Percentiles rank a stretch among this genome's conserved stretches.
These are phyloP conservation scores for Catharus bicknelli DNA, from an alignment of 2,113 vertebrate genomes.

Conservation along the genomic window DNA sequence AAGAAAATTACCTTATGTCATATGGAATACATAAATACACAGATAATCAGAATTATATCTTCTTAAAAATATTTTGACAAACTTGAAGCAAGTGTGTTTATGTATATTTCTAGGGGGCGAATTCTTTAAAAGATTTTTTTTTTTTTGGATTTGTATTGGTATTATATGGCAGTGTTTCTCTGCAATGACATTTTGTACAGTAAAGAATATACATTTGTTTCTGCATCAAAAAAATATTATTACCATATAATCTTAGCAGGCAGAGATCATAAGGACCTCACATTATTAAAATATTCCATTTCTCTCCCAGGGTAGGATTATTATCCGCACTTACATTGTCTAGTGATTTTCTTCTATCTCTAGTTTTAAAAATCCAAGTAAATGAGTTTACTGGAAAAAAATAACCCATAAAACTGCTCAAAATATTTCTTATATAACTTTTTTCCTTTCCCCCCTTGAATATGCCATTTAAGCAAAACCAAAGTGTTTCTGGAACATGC, in stretches of 20 bases:
- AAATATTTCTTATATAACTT: neutral
- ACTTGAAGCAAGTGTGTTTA: neutral
- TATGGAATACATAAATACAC: neutral
- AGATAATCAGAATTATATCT: neutral
- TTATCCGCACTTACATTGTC: slow-evolving; percentile 1
- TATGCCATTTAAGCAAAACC: neutral
- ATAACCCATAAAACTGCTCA: neutral
- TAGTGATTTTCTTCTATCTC: slow-evolving; percentile 11
- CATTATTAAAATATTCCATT: slow-evolving; percentile 45
- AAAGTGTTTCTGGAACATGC: slow-evolving; percentile 22
- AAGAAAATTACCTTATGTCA: neutral
- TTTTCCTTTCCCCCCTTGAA: neutral
- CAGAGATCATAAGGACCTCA: slow-evolving; percentile 27
- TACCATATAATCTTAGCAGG: slow-evolving; percentile 29
- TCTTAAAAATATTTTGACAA: neutral
- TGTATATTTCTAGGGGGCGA: fast-evolving
- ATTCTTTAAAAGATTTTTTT: neutral
- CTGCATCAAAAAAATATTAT: slow-evolving; percentile 24
- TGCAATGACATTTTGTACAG: neutral
- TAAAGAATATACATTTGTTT: slow-evolving; percentile 10
- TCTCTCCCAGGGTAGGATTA: slow-evolving; percentile 21
- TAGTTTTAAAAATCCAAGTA: neutral
- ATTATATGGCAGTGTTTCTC: neutral
- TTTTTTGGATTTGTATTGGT: neutral
- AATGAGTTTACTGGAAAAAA: neutral